These are phyloP conservation scores for Suncus etruscus DNA, from an alignment of 2,113 vertebrate genomes.

Conservation along the genomic window DNA sequence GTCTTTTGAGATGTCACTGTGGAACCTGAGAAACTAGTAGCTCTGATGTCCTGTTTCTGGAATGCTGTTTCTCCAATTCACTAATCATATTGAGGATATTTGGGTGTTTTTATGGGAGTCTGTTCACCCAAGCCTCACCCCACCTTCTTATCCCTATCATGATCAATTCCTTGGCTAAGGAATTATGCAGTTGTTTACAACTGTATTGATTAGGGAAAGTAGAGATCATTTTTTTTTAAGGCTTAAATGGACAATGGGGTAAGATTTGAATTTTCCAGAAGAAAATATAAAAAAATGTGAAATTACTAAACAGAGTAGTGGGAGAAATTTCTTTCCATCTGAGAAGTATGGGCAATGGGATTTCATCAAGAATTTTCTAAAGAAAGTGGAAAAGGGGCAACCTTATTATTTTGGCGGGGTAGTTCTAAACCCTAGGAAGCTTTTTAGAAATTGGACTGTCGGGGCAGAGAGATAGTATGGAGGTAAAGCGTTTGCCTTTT, in stretches of 20 bases:
- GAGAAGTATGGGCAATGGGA: neutral
- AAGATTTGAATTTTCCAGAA: neutral
- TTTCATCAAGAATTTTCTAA: neutral
- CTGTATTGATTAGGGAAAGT: neutral
- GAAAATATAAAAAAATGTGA: neutral
- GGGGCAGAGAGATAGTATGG: too few relatives aligned
- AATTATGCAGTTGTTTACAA: neutral
- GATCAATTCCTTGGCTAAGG: constrained; percentile 6
- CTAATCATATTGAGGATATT: neutral
- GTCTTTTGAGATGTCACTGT: neutral
- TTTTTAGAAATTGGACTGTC: too few relatives aligned
- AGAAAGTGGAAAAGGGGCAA: neutral
- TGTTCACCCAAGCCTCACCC: rapidly evolving
- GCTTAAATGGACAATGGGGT: neutral
- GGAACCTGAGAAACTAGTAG: too few relatives aligned
- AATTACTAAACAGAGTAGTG: neutral
- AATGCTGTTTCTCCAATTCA: too few relatives aligned
- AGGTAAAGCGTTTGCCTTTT: too few relatives aligned
- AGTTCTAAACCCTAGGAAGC: neutral
- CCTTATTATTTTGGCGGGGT: neutral
- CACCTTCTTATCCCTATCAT: too few relatives aligned
- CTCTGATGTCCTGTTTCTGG: neutral
- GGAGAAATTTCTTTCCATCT: neutral
- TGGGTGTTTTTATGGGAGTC: neutral
- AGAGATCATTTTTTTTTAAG: neutral